Conservation (phyloP, 2,113 vertebrate species). For the Siphamia tubifer region DNA sequence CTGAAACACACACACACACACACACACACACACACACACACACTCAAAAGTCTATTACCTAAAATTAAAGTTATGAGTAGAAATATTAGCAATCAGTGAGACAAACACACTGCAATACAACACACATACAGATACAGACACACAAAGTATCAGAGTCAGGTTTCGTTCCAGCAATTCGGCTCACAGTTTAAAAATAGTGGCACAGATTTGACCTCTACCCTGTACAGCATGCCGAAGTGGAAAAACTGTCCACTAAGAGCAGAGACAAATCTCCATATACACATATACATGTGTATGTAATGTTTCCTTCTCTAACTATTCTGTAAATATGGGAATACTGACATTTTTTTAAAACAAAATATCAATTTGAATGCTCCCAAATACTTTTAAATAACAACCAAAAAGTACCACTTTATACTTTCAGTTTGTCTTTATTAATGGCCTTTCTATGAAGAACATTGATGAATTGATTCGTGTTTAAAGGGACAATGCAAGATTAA, state of each 20-base stretch:
- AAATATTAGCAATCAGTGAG: background rate
- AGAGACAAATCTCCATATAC: background rate
- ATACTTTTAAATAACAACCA: background rate
- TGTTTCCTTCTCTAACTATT: background rate
- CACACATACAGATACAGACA: background rate
- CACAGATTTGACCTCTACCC: constrained; percentile 52
- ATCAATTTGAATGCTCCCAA: no score
- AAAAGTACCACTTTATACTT: background rate
- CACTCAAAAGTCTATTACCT: background rate
- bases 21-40: no score
- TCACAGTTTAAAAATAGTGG: constrained; percentile 69
- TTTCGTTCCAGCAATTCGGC: constrained; percentile 65
- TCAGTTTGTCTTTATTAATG: constrained; percentile 20
- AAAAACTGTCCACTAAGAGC: constrained; percentile 38
- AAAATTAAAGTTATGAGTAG: background rate
- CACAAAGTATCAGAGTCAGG: constrained; percentile 54
- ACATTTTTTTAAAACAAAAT: no score
- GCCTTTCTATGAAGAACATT: background rate
- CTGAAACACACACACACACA: no score
- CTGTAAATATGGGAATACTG: no score
- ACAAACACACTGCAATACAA: background rate
- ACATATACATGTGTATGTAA: background rate
- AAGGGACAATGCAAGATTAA: background rate
- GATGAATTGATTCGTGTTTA: background rate
- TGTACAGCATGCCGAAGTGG: constrained; percentile 46